Evolutionary conservation across 2,888 invertebrate genomes (phyloP).

Genomic region (Leucophenga montana): DNA sequence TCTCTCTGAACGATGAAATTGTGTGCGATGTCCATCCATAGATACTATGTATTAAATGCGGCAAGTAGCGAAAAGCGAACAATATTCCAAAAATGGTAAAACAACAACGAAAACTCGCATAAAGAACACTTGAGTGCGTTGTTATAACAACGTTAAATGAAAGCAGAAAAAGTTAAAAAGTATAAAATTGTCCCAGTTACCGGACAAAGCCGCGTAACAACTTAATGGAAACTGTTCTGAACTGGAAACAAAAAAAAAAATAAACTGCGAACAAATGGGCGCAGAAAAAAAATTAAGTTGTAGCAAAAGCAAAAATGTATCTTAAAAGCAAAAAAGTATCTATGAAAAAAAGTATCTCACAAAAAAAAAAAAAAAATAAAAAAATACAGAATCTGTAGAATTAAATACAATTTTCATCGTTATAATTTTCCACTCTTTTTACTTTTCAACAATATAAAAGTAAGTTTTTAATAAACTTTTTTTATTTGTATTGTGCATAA

Average conservation of each 20-base stretch:
- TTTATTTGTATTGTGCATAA: not conserved
- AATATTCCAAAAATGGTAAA: constrained; percentile 45
- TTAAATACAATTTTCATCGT: constrained; percentile 55
- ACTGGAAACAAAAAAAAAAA: constrained; percentile 48
- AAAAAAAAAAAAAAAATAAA: not conserved
- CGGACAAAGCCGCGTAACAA: constrained; percentile 31
- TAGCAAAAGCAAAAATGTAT: too few relatives aligned
- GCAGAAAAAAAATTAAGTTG: too few relatives aligned
- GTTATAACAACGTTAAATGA: constrained; percentile 19
- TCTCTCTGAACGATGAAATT: constrained; percentile 5
- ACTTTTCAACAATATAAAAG: constrained; percentile 30
- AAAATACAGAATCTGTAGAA: too few relatives aligned
- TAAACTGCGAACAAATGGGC: not conserved
- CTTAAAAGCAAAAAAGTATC: not conserved
- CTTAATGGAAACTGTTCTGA: constrained; percentile 9
- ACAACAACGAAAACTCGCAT: constrained; percentile 35
- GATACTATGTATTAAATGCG: too few relatives aligned
- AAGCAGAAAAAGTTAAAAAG: constrained; percentile 42
- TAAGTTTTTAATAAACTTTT: constrained; percentile 6
- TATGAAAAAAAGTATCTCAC: not conserved
- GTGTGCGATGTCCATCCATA: constrained; percentile 32
- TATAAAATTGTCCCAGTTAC: constrained; percentile 58
- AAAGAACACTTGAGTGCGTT: constrained; percentile 24
- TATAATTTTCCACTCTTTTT: constrained; percentile 31
- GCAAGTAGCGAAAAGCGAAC: constrained; percentile 41